phyloP scores from a whole-genome alignment of 1,140 invertebrate species.

The Heterodera schachtii region DNA sequence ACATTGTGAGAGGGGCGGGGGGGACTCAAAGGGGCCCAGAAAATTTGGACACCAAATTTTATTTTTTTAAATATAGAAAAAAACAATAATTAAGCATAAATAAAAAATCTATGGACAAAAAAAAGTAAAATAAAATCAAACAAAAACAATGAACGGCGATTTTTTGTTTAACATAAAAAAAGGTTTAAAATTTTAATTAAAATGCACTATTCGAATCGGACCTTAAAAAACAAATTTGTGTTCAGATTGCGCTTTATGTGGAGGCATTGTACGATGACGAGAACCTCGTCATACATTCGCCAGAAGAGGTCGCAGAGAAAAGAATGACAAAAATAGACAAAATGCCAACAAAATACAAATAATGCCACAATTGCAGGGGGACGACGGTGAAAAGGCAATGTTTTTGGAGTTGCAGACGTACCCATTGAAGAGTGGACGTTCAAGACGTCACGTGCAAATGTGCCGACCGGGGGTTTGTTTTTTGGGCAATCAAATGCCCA shows the following conservation, averaged over 20 bases:
- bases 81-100: too few species aligned
- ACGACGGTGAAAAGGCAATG: slow-evolving; percentile 36
- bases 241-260: slow-evolving; percentile 46
- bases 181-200: too few species aligned
- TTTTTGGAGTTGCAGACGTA: slow-evolving; percentile 47
- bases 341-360: background rate
- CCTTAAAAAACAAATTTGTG: background rate
- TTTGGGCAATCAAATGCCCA: background rate
- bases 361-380: too few species aligned
- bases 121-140: too few species aligned
- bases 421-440: slow-evolving; percentile 42
- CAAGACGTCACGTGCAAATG: slow-evolving; percentile 29
- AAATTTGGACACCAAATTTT: too few species aligned
- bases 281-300: slow-evolving; percentile 47
- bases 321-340: slow-evolving; percentile 2
- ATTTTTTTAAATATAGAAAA: too few species aligned
- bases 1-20: background rate
- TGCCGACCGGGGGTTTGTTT: slow-evolving; percentile 35
- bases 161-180: too few species aligned
- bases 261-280: slow-evolving; percentile 53
- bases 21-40: too few species aligned
- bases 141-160: too few species aligned
- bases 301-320: background rate
- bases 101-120: too few species aligned
- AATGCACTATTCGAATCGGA: too few species aligned